These are phyloP conservation scores for Formica exsecta DNA, from an alignment of 1,140 invertebrate genomes.

Conservation along the genomic window DNA sequence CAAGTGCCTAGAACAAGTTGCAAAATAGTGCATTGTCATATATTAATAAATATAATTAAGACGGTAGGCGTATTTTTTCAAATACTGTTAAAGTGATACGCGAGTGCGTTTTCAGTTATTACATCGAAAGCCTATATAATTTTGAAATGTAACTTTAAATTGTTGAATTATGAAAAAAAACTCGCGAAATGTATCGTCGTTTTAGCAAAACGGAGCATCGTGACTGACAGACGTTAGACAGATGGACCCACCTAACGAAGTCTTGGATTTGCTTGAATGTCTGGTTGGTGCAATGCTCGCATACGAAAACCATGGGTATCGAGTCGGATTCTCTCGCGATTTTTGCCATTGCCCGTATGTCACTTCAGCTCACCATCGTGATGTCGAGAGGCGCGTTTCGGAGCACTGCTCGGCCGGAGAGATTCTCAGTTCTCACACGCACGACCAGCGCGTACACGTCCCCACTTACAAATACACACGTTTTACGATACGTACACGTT, in stretches of 20 bases:
- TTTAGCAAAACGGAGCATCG: not conserved
- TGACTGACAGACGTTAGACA: constrained; percentile 15
- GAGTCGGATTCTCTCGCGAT: constrained; percentile 79
- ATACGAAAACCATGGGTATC: constrained; percentile 77
- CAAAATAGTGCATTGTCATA: not conserved
- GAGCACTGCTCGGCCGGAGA: constrained; percentile 10
- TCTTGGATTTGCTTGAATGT: constrained; percentile 84
- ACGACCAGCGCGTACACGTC: constrained; percentile 47
- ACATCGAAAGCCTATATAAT: not conserved
- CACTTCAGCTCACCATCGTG: constrained; percentile 66
- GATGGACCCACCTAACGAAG: constrained; percentile 82
- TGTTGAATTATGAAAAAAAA: not conserved
- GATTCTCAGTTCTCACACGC: not conserved
- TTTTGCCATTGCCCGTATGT: constrained; percentile 82
- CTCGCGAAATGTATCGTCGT: not conserved
- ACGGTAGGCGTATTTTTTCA: not conserved
- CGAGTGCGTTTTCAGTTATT: not conserved
- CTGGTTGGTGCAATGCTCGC: constrained; percentile 85
- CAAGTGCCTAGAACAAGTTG: constrained; percentile 89
- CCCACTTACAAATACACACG: constrained; percentile 52
- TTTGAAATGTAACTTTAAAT: not conserved
- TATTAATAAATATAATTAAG: constrained; percentile 1
- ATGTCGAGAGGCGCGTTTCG: constrained; percentile 13
- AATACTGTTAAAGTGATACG: not conserved
- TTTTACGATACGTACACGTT: constrained; percentile 54